Evolutionary conservation across 2,888 invertebrate species (phyloP).

Genomic region (Tuta absoluta): DNA sequence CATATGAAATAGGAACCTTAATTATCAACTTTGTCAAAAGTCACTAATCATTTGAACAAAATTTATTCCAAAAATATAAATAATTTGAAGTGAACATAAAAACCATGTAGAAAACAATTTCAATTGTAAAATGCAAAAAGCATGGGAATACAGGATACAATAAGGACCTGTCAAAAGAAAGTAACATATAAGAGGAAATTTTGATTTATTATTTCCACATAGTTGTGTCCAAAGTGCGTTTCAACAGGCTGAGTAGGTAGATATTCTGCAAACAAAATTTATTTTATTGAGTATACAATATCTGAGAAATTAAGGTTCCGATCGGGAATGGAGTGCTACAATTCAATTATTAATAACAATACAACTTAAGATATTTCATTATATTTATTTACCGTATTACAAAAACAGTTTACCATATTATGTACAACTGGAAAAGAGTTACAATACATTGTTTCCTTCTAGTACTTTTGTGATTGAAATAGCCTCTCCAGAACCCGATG

Average conservation of each 20-base stretch:
- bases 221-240: slow-evolving; percentile 79
- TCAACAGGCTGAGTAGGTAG: slow-evolving; percentile 78
- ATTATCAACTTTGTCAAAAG: slow-evolving; percentile 73
- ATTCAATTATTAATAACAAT: slow-evolving; percentile 74
- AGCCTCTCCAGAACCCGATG: slow-evolving; percentile 91
- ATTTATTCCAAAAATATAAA: slow-evolving; percentile 80
- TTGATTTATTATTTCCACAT: slow-evolving; percentile 81
- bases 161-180: slow-evolving; percentile 78
- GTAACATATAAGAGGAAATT: slow-evolving; percentile 75
- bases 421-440: slow-evolving; percentile 80
- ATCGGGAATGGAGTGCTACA: slow-evolving; percentile 80
- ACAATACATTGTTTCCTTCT: slow-evolving; percentile 84
- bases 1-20: slow-evolving; percentile 71
- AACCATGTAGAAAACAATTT: slow-evolving; percentile 78
- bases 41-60: slow-evolving; percentile 70
- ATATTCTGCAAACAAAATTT: slow-evolving; percentile 79
- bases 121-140: slow-evolving; percentile 70
- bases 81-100: slow-evolving; percentile 77
- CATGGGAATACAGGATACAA: slow-evolving; percentile 71
- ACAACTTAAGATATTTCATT: slow-evolving; percentile 76
- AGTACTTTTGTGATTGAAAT: slow-evolving; percentile 89
- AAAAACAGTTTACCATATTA: slow-evolving; percentile 80
- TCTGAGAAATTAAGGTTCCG: slow-evolving; percentile 76
- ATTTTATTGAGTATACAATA: slow-evolving; percentile 70
- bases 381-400: slow-evolving; percentile 80